Evolutionary conservation across 2,797 vertebrate species (phyloP).

Genomic region (Psittacula echo): DNA sequence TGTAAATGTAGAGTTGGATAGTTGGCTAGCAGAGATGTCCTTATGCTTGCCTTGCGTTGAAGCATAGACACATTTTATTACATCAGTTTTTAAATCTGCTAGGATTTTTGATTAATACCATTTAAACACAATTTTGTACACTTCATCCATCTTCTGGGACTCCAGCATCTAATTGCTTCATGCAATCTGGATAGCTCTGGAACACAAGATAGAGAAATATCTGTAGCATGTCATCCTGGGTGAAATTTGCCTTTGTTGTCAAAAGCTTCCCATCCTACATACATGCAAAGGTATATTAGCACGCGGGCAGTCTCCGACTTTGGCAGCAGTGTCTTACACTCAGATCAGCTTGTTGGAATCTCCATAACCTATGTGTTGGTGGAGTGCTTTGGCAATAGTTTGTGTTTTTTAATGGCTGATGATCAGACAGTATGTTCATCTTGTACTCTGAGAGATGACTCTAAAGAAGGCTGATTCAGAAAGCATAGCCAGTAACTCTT

Average conservation of each 20-base stretch:
- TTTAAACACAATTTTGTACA: neutral
- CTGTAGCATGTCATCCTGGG: neutral
- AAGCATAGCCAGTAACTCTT: neutral
- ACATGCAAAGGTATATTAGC: neutral
- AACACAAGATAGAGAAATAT: neutral
- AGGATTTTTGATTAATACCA: conserved; percentile 8
- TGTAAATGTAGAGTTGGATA: neutral
- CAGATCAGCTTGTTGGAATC: neutral
- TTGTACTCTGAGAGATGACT: neutral
- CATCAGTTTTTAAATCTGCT: conserved; percentile 11
- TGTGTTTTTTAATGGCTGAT: neutral
- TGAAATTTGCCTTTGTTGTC: neutral
- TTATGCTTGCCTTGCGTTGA: neutral
- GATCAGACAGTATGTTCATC: neutral
- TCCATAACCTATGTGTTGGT: neutral
- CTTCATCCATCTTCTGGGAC: neutral
- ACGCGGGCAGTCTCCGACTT: neutral
- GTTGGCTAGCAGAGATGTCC: neutral
- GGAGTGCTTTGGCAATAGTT: neutral
- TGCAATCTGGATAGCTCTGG: neutral
- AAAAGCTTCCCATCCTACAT: neutral
- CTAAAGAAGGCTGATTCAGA: neutral
- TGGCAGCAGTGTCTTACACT: neutral
- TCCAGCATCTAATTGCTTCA: conserved; percentile 1
- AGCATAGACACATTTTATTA: neutral